Evolutionary conservation across 2,113 vertebrate species (phyloP).

Genomic region (Orthonyx spaldingii): DNA sequence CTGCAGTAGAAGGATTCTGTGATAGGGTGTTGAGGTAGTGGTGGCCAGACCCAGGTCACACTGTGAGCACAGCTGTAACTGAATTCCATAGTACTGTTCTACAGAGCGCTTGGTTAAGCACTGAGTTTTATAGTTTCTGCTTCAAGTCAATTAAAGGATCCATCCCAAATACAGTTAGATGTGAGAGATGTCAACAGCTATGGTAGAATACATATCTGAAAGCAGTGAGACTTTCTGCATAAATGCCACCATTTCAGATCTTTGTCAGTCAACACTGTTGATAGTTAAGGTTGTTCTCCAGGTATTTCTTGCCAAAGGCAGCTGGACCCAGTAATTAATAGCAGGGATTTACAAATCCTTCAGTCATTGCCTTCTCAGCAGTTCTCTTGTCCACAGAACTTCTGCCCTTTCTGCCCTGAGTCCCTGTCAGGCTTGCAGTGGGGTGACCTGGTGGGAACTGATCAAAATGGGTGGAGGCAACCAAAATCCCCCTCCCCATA

Average conservation of each 20-base stretch:
- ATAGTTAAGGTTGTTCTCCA: background rate
- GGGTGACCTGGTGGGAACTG: background rate
- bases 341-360: background rate
- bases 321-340: background rate
- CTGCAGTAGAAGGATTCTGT: background rate
- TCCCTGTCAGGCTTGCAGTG: background rate
- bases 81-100: background rate
- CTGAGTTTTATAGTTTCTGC: background rate
- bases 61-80: background rate
- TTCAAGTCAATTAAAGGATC: background rate
- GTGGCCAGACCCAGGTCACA: background rate
- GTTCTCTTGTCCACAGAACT: background rate
- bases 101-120: background rate
- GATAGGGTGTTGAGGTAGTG: background rate
- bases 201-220: background rate
- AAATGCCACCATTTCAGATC: background rate
- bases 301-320: background rate
- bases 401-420: background rate
- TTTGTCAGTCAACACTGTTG: background rate
- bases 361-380: background rate
- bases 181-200: background rate
- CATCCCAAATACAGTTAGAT: background rate
- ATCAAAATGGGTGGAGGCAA: background rate
- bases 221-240: background rate
- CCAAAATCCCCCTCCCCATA: background rate